Evolutionary conservation across 1,140 invertebrate genomes (phyloP), one percentile per base, ranked within the genome.

Genomic region (Cotesia vestalis): DNA sequence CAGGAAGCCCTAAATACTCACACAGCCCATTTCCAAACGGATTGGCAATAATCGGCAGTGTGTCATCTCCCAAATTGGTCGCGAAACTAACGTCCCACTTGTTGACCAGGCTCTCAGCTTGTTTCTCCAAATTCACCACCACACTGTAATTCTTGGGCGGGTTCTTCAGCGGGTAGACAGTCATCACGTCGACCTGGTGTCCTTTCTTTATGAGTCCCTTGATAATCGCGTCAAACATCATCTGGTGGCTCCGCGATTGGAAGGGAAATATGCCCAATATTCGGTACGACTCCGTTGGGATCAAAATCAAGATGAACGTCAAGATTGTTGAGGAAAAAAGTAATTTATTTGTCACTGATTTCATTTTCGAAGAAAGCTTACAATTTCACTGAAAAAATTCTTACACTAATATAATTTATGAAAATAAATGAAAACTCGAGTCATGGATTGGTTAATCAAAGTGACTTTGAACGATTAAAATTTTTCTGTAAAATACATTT

Each of bases 201-300:
- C 88, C 89, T 60, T 83, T 77, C 40, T 80, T 84, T 0, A 79
- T 81, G 35, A 90, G 76, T 61, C 84, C 86, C 70, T 81, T 78
- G 11, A 82, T 83, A 3, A 89, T 27, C 12, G 86, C 80, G 68
- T 83, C 76, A 71, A 87, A 86, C 34, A 88, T 81, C 38, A 85
- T 78, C 72, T 87, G 84, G 78, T 89, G 87, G 76, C 87, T 88
- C 4, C 73, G 74, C 0, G 80, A 83, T 40, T 86, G 84, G 11
- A 83, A 80, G 34, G 88, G 86, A 71, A 86, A 85, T 20, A 89
- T 76, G n/a, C 77, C 83, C 38, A 89, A 78, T 71, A 89, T 87
- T 78, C 81, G 62, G 57, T 81, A 80, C 11, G 71, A 69, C 38
- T 73, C 59, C 51, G 40, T 61, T 14, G 67, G 60, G 1, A 70